These are phyloP conservation scores for Dolichoris vasculosae DNA, from an alignment of 1,140 invertebrate genomes.

Conservation along the genomic window DNA sequence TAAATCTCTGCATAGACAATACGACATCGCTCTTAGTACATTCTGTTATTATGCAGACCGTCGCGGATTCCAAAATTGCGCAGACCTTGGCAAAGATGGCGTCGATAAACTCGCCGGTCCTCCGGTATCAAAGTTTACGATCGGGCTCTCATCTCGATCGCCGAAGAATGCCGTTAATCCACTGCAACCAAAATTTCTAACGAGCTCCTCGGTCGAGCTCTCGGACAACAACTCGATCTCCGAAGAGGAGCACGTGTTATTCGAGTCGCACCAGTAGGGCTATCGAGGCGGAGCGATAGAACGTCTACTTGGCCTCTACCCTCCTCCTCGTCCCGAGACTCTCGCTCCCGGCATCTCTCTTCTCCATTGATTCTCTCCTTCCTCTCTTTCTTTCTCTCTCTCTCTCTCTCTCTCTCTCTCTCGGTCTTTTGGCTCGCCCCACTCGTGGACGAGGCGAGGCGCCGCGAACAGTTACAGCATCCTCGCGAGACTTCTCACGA, in stretches of 20 bases:
- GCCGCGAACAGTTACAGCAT: slow-evolving; percentile 69
- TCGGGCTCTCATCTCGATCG: not conserved
- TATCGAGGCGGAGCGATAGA: slow-evolving; percentile 15
- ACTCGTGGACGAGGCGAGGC: slow-evolving; percentile 49
- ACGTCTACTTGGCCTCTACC: not conserved
- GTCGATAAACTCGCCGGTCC: too few species aligned
- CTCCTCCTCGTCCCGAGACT: not conserved
- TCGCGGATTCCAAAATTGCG: not conserved
- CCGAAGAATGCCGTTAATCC: not conserved
- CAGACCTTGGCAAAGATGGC: too few species aligned
- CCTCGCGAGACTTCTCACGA: slow-evolving; percentile 60
- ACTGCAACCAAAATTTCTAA: not conserved
- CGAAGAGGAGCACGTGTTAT: not conserved
- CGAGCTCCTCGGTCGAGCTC: too few species aligned
- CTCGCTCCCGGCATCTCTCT: not conserved
- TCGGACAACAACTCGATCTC: not conserved
- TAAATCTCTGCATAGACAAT: not conserved
- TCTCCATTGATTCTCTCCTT: not conserved
- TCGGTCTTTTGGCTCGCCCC: slow-evolving; percentile 52
- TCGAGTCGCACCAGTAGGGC: not conserved
- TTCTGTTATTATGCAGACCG: not conserved
- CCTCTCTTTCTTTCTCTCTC: not conserved
- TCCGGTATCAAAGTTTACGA: too few species aligned
- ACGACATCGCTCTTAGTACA: not conserved
- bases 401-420: slow-evolving; percentile 53